Evolutionary conservation across 1,140 invertebrate genomes (phyloP).

Genomic region (Microplitis mediator): DNA sequence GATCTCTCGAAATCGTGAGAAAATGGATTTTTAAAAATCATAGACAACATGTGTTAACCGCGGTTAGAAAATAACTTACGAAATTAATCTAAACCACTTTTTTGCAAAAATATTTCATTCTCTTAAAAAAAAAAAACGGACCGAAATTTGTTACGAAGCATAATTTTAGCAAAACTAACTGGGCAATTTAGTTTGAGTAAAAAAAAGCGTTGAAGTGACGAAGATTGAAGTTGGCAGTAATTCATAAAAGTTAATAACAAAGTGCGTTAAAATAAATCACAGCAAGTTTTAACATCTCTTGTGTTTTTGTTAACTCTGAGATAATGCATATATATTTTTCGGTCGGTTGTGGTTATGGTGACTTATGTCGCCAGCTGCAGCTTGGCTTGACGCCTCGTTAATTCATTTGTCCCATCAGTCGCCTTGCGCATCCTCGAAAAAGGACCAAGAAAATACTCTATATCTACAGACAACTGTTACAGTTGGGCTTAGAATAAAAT

Average conservation of each 20-base stretch:
- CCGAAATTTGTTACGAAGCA: no score
- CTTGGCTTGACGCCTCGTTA: conserved; percentile 36
- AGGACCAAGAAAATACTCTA: neutral
- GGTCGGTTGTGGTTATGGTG: no score
- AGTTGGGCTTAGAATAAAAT: no score
- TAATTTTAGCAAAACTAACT: no score
- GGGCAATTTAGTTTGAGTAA: no score
- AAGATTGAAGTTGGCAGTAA: neutral
- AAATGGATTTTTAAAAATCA: neutral
- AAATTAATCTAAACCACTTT: no score
- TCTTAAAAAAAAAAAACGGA: neutral
- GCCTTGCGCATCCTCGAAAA: neutral
- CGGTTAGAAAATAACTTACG: no score
- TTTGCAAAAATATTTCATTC: no score
- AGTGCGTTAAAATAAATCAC: no score
- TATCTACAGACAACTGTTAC: no score
- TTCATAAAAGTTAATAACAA: neutral
- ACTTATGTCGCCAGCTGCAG: conserved; percentile 22
- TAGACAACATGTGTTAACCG: neutral
- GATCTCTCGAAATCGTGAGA: neutral
- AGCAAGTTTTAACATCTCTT: conserved; percentile 11
- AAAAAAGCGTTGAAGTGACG: no score
- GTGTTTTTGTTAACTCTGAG: conserved; percentile 38
- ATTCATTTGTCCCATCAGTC: conserved; percentile 27
- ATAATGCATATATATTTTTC: no score